These are phyloP conservation scores for Loris lydekkerianus DNA, from an alignment of 2,797 vertebrate species.

Conservation along the genomic window DNA sequence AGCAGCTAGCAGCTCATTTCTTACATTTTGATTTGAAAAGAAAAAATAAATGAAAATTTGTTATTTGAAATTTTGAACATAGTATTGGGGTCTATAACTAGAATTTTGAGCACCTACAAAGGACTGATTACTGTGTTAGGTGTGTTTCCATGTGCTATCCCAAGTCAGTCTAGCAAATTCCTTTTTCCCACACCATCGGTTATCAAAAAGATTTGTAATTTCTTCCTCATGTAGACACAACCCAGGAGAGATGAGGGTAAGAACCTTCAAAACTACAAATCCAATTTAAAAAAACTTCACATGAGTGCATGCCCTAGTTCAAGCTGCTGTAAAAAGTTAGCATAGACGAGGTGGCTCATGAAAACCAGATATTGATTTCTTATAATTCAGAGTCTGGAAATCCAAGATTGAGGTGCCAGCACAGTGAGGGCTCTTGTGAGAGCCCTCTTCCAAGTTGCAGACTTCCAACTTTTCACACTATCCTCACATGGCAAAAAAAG, in stretches of 20 bases:
- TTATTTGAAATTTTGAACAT: background rate
- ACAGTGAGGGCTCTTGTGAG: background rate
- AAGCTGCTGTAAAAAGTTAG: background rate
- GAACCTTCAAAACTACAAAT: background rate
- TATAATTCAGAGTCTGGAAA: background rate
- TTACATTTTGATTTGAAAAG: conserved; percentile 14
- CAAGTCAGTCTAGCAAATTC: background rate
- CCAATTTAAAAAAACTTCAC: background rate
- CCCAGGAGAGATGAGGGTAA: background rate
- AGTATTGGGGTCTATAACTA: background rate
- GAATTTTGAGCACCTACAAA: background rate
- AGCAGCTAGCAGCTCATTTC: background rate
- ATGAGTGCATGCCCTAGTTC: background rate
- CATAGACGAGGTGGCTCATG: too few species aligned
- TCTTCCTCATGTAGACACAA: background rate
- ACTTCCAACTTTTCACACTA: background rate
- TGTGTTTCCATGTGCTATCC: background rate
- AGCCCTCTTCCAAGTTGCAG: background rate
- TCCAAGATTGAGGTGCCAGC: background rate
- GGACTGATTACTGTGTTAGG: background rate
- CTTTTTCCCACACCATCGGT: background rate
- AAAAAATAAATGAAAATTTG: conserved; percentile 19
- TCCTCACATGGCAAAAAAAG: background rate
- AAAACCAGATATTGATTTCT: background rate
- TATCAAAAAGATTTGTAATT: background rate